Conservation (phyloP, 37 sponge, comb jelly and placozoan species). For the Corticium candelabrum region DNA sequence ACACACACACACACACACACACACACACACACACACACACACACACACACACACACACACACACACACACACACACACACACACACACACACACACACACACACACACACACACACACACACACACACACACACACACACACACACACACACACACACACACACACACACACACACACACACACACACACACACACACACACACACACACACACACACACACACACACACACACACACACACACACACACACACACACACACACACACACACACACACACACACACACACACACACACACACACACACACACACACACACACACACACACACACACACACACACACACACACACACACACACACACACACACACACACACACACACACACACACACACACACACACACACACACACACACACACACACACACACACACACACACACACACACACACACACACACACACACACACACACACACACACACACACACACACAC, state of each 20-base stretch:
- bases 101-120: not conserved
- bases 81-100: conserved; percentile 1
- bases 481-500: not conserved
- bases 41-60: not conserved
- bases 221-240: not conserved
- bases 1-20: conserved; percentile 13
- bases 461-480: not conserved
- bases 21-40: conserved; percentile 1
- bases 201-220: not conserved
- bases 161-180: not conserved
- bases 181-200: not conserved
- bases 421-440: conserved; percentile 2
- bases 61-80: conserved; percentile 1
- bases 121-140: conserved; percentile 2
- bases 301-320: conserved; percentile 13
- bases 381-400: conserved; percentile 1
- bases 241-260: not conserved
- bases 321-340: conserved; percentile 1
- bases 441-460: conserved; percentile 2
- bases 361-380: conserved; percentile 1
- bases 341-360: not conserved
- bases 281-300: not conserved
- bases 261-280: not conserved
- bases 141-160: conserved; percentile 2
- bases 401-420: not conserved